Evolutionary conservation across 2,113 vertebrate genomes (phyloP).

Genomic region (Microtus pennsylvanicus): DNA sequence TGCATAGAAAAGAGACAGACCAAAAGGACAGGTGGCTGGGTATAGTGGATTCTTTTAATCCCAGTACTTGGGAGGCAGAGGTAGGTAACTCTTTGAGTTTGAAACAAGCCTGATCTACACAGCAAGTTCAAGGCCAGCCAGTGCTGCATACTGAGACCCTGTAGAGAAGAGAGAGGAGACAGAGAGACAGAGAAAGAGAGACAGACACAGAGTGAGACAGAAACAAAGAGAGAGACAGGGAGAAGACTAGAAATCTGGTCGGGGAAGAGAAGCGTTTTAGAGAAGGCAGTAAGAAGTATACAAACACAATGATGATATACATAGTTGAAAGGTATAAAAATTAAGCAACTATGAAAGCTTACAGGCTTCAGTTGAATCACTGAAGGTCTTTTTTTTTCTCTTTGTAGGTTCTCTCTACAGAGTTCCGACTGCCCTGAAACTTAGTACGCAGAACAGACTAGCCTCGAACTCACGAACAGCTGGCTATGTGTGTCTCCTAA

Average conservation of each 20-base stretch:
- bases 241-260: too few relatives aligned
- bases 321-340: not conserved
- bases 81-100: not conserved
- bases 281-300: not conserved
- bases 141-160: not conserved
- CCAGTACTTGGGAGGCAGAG: not conserved
- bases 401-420: too few relatives aligned
- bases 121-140: not conserved
- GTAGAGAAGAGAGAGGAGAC: not conserved
- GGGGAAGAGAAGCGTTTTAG: too few relatives aligned
- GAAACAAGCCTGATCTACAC: not conserved
- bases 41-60: not conserved
- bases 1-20: not conserved
- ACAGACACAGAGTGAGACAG: too few relatives aligned
- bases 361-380: too few relatives aligned
- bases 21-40: not conserved
- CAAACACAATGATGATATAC: not conserved
- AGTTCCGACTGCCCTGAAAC: not conserved
- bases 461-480: not conserved
- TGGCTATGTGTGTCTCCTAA: too few relatives aligned
- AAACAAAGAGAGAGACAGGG: too few relatives aligned
- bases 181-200: too few relatives aligned
- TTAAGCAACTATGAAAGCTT: not conserved
- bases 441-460: not conserved
- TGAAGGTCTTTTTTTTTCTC: too few relatives aligned